A percentile compares a stretch with the other conserved stretches of the same genome.
These are phyloP conservation scores for Heliconius erato DNA, from an alignment of 2,888 invertebrate genomes.

Conservation along the genomic window DNA sequence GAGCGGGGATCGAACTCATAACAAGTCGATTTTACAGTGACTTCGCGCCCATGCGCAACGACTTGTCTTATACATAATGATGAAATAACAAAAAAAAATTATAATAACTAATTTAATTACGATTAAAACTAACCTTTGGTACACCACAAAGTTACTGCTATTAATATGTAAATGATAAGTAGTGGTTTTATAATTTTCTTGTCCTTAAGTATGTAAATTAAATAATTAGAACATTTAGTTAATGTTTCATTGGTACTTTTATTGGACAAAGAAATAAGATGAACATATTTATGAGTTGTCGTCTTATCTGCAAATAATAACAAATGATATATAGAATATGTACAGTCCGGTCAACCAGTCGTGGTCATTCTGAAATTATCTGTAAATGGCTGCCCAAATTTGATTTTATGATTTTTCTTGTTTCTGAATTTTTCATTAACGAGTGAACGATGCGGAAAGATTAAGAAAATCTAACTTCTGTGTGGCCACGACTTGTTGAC, in stretches of 20 bases:
- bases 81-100: neutral
- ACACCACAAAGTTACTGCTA: constrained; percentile 76
- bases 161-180: constrained; percentile 63
- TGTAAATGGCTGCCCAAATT: no score
- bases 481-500: no score
- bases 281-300: neutral
- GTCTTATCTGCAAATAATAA: constrained; percentile 12
- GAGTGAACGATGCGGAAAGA: no score
- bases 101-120: neutral
- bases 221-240: neutral
- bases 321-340: neutral
- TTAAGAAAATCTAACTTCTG: no score
- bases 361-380: no score
- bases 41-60: no score
- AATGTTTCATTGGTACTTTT: neutral
- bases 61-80: no score
- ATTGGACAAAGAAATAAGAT: neutral
- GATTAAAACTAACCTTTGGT: constrained; percentile 64
- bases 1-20: no score
- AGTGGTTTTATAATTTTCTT: constrained; percentile 64
- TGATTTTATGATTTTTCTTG: no score
- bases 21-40: no score
- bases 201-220: neutral
- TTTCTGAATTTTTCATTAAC: no score
- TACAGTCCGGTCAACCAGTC: no score